Base-by-base conservation (phyloP, 1,140 invertebrate genomes). In the Laupala kohalensis region DNA sequence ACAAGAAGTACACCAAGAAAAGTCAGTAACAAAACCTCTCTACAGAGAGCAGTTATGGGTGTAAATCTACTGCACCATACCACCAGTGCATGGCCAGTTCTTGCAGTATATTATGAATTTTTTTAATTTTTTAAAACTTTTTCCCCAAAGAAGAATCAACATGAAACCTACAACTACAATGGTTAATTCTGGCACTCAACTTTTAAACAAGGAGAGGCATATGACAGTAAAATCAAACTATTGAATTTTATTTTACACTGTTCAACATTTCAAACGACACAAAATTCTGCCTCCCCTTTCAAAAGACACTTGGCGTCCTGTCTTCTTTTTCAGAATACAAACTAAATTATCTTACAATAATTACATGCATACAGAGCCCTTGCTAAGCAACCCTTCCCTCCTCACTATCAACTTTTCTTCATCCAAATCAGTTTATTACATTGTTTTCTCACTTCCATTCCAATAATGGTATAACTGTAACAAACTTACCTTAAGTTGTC, bases 281-380 rank as follows among this genome's bases (percentile, higher is more conserved):
- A 74, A 71, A 68, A 69, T 69, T 63, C 69, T 24, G 72, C 69
- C 73, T 73, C 72, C 72, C 69, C 72, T 67, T 37, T 72, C 69
- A 72, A 72, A 73, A 74, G 69, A 73, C 71, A 72, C 72, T 74
- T 72, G 67, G 69, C 66, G 64, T 67, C 23, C 68, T 30, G 53
- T 69, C 30, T 71, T 53, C 66, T 65, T 25, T 24, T 71, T 63
- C 63, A 72, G 25, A 67, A 67, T 64, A 69, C 23, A 27, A 71
- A 37, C 64, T 72, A 67, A 72, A 73, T 70, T 74, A 68, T 70
- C 66, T 71, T 76, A 77, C 75, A 76, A 77, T 77, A 77, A 76
- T 77, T 77, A 77, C 75, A 76, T 74, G 73, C 74, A 75, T 72
- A 73, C 71, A 75, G 73, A 75, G 69, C 74, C 72, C 26, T 69